These are phyloP conservation scores for Balearica regulorum DNA, from an alignment of 2,797 vertebrate species.

Conservation along the genomic window DNA sequence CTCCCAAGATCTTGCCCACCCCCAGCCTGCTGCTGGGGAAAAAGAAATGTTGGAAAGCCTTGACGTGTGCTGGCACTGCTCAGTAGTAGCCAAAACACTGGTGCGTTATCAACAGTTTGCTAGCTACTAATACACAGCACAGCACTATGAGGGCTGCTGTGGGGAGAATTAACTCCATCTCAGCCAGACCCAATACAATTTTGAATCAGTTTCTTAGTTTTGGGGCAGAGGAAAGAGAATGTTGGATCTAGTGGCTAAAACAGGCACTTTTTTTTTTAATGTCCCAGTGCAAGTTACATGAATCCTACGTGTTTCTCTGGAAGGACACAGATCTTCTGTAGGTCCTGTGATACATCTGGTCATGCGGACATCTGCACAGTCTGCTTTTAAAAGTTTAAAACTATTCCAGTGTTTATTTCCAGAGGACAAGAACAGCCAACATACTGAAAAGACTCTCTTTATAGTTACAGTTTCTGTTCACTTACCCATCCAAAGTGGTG, in stretches of 20 bases:
- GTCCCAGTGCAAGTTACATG: not conserved
- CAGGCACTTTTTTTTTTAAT: not conserved
- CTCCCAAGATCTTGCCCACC: too few species aligned
- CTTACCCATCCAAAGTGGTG: not conserved
- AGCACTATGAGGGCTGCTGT: too few species aligned
- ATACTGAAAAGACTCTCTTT: not conserved
- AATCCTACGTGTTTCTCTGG: not conserved
- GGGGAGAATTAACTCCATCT: too few species aligned
- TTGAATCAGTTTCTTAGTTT: not conserved
- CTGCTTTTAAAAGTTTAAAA: not conserved
- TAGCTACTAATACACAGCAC: too few species aligned
- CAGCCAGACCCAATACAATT: too few species aligned
- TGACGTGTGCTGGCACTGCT: too few species aligned
- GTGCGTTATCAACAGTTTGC: too few species aligned
- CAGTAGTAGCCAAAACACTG: too few species aligned
- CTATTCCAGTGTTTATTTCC: not conserved
- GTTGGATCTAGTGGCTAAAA: not conserved
- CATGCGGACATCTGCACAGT: not conserved
- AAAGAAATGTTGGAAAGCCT: too few species aligned
- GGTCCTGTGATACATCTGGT: not conserved
- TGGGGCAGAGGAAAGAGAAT: not conserved
- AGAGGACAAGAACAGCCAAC: not conserved
- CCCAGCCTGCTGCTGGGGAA: too few species aligned
- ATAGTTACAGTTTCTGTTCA: not conserved
- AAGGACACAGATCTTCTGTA: not conserved